These are phyloP conservation scores for Mustela nigripes DNA, from an alignment of 2,113 vertebrate species.

Conservation along the genomic window DNA sequence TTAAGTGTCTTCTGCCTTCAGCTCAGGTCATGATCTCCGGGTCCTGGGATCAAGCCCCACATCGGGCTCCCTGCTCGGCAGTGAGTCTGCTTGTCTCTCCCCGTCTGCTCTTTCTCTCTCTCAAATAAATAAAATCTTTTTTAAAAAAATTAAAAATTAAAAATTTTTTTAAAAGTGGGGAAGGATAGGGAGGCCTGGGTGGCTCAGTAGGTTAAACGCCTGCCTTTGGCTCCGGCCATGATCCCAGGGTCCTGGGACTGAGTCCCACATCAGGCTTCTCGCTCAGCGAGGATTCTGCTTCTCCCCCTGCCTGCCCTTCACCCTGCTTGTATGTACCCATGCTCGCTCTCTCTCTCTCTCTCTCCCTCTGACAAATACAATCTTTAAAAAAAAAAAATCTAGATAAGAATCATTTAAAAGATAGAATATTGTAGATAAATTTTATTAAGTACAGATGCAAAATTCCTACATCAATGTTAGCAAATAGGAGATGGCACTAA, in stretches of 20 bases:
- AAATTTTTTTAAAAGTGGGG: no score
- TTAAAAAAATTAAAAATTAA: no score
- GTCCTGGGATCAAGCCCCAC: no score
- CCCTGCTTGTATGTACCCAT: not conserved
- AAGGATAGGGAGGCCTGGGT: not conserved
- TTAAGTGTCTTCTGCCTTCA: no score
- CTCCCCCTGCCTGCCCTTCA: not conserved
- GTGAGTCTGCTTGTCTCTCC: no score
- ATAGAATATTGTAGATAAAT: not conserved
- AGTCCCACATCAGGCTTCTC: not conserved
- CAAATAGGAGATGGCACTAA: slow-evolving; percentile 35
- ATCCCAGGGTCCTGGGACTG: not conserved
- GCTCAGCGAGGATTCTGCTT: not conserved
- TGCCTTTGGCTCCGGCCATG: not conserved
- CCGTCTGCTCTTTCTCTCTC: no score
- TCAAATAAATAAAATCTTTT: no score
- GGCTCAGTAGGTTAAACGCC: not conserved
- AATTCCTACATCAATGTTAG: slow-evolving; percentile 18
- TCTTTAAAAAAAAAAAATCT: not conserved
- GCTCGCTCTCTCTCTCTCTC: no score
- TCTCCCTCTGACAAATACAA: not conserved
- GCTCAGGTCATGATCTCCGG: no score
- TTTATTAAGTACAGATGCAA: slow-evolving; percentile 6
- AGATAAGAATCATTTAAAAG: not conserved
- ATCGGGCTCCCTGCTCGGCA: no score